A percentile compares a stretch with the other conserved stretches of the same genome.
phyloP scores from a whole-genome alignment of 2,888 invertebrate species.

The Drosophila picticornis region DNA sequence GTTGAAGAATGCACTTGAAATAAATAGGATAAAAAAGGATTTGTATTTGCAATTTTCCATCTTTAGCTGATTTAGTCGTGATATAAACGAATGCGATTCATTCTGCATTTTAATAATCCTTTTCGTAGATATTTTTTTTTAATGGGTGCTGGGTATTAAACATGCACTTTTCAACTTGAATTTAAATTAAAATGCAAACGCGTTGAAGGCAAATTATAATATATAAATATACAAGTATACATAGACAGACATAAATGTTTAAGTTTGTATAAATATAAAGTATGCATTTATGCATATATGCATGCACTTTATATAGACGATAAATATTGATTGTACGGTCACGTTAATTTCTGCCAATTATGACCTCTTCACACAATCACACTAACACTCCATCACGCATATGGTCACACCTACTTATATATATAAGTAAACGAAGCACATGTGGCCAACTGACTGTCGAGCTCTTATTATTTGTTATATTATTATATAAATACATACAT shows the following conservation, averaged over 20 bases:
- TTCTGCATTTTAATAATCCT: neutral
- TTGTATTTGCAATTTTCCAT: neutral
- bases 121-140: neutral
- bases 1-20: neutral
- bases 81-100: neutral
- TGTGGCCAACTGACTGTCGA: constrained; percentile 35
- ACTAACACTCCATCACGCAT: neutral
- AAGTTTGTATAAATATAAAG: constrained; percentile 20
- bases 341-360: constrained; percentile 78
- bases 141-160: constrained; percentile 31
- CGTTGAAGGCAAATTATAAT: constrained; percentile 62
- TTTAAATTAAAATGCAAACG: constrained; percentile 76
- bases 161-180: constrained; percentile 67
- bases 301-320: constrained; percentile 55
- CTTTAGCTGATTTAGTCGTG: too few species aligned
- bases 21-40: neutral
- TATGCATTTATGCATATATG: constrained; percentile 33
- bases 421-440: neutral
- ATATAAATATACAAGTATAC: constrained; percentile 50
- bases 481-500: constrained; percentile 49
- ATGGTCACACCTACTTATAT: constrained; percentile 12
- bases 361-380: constrained; percentile 52
- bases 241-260: constrained; percentile 10
- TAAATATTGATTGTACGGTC: constrained; percentile 75
- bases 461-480: constrained; percentile 49